These are phyloP conservation scores for Coptodon rendalli DNA, from an alignment of 2,113 vertebrate genomes.

Conservation along the genomic window DNA sequence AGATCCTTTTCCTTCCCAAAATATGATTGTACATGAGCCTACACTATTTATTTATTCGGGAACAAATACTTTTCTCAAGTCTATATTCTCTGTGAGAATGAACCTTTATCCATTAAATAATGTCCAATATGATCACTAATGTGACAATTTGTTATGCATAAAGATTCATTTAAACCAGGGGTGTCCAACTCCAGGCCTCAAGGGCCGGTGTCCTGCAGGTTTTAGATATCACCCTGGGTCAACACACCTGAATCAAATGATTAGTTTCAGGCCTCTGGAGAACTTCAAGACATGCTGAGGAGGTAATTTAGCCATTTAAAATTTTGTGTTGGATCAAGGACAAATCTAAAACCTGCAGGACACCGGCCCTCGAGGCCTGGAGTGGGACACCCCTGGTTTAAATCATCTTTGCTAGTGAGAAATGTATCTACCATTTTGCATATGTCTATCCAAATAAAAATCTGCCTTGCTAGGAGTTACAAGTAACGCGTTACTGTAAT, in stretches of 20 bases:
- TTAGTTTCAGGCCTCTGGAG: neutral
- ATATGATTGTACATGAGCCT: neutral
- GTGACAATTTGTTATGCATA: neutral
- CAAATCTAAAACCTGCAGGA: neutral
- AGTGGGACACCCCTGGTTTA: neutral
- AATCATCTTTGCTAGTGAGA: neutral
- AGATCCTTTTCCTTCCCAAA: neutral
- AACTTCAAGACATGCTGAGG: neutral
- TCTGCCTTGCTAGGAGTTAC: neutral
- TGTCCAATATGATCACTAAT: neutral
- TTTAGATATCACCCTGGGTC: rapidly evolving
- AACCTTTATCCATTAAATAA: neutral
- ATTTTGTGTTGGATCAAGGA: neutral
- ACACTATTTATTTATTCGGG: neutral
- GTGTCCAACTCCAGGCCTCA: neutral
- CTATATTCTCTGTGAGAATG: neutral
- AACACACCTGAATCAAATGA: neutral
- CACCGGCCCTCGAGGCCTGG: neutral
- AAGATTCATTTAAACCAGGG: rapidly evolving
- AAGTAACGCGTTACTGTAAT: rapidly evolving
- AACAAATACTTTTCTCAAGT: neutral
- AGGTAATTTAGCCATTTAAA: neutral
- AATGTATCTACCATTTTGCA: neutral
- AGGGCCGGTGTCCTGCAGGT: neutral
- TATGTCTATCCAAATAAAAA: neutral